phyloP scores from a whole-genome alignment of 2,113 vertebrate genomes.

The Arenaria interpres region DNA sequence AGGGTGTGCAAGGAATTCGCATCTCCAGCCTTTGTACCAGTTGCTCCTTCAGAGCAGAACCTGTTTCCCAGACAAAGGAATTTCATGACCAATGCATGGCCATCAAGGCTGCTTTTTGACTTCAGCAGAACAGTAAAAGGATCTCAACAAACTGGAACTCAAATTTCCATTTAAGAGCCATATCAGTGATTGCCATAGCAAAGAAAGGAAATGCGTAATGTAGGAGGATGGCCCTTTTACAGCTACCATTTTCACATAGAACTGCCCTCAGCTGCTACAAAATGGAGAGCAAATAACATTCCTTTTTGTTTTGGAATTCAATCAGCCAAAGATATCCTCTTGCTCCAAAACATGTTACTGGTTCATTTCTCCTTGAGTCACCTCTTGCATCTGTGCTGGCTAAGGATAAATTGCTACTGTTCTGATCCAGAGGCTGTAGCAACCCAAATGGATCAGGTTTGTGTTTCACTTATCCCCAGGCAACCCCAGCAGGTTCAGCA shows the following conservation, averaged over 20 bases:
- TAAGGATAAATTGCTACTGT: neutral
- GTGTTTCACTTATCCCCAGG: constrained; percentile 27
- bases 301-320: neutral
- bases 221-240: neutral
- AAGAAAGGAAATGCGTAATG: neutral
- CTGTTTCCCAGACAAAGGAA: neutral
- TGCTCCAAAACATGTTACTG: neutral
- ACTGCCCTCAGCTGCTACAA: neutral
- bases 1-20: neutral
- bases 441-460: constrained; percentile 35
- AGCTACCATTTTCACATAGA: neutral
- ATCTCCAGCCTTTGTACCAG: neutral
- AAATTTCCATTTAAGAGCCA: neutral
- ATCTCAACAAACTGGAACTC: neutral
- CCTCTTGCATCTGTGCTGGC: neutral
- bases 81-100: neutral
- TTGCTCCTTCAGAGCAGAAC: neutral
- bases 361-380: neutral
- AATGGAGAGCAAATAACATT: neutral
- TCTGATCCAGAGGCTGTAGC: constrained; percentile 17
- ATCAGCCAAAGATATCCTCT: neutral
- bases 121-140: neutral
- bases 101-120: neutral
- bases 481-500: neutral
- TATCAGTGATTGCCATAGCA: neutral